phyloP scores from a whole-genome alignment of 2,888 invertebrate genomes.

The Drosophila peninsularis region DNA sequence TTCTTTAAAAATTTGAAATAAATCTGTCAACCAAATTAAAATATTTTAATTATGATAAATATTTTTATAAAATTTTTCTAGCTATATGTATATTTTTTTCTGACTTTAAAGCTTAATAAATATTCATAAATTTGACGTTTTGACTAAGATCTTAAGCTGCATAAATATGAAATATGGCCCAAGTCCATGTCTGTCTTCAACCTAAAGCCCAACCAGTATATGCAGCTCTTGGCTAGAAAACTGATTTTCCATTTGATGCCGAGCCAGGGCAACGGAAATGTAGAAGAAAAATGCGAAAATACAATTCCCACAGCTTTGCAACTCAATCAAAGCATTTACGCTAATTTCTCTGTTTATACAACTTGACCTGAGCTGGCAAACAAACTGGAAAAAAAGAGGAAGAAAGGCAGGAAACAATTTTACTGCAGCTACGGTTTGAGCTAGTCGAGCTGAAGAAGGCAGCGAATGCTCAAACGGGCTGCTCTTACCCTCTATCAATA shows the following conservation, averaged over 20 bases:
- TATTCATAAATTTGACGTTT: neutral
- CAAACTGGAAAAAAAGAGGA: slow-evolving; percentile 11
- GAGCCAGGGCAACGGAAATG: slow-evolving; percentile 4
- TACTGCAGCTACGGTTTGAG: slow-evolving; percentile 14
- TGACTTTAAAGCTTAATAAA: neutral
- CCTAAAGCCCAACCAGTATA: neutral
- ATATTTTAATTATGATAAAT: neutral
- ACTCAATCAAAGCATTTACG: slow-evolving; percentile 69
- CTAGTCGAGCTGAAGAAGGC: slow-evolving; percentile 8
- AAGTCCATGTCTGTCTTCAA: neutral
- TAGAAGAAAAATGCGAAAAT: neutral
- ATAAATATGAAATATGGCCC: slow-evolving; percentile 3
- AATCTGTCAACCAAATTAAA: too few relatives aligned
- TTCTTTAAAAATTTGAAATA: too few relatives aligned
- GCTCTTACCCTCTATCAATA: slow-evolving; percentile 27
- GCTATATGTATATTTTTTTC: too few relatives aligned
- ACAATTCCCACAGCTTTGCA: slow-evolving; percentile 40
- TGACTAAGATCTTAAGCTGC: neutral
- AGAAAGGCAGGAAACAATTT: slow-evolving; percentile 32
- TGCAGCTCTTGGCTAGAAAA: slow-evolving; percentile 15
- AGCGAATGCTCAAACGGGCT: slow-evolving; percentile 6
- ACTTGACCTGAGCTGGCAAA: slow-evolving; percentile 32
- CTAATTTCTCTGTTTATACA: slow-evolving; percentile 59
- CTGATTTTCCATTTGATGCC: slow-evolving; percentile 29
- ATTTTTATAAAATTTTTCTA: neutral